Evolutionary conservation across 2,797 vertebrate species (phyloP), one percentile per base, ranked within the genome.

Genomic region (Morelia viridis): DNA sequence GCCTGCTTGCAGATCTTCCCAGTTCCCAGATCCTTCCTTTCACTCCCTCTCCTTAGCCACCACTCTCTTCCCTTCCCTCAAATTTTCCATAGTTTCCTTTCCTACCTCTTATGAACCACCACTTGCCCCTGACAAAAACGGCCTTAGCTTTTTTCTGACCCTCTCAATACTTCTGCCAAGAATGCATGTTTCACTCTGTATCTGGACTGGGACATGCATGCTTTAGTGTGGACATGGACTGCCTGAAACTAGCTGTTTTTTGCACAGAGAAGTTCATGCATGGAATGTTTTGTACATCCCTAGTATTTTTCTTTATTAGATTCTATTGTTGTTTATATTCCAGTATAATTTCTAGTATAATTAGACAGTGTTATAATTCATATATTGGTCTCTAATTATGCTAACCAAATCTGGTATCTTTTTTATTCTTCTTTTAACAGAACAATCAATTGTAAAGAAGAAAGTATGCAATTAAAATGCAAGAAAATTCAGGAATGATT

Each of bases 371-470:
- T 53, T 53, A 53, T 53, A 53, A 53, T 17, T 60, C 5, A 60
- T 60, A 94, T 96, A 95, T 96, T 93, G 93, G 95, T 94, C 89
- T 96, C 93, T 97, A 97, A 97, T 97, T 97, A 95, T 94, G 95
- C 90, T 53, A 68, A 86, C 31, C 7, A 93, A 85, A 93, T 91
- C 93, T 95, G 91, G 94, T 96, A 94, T 93, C 93, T 95, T 91
- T 96, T 94, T 96, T 92, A 92, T 92, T 96, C 96, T 96, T 96
- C 95, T 95, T 96, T 97, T 97, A 97, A 96, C 94, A 95, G 89
- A 76, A 93, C 92, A 96, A 96, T 97, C 95, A 96, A 96, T 97
- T 97, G 96, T 96, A 96, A 93, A 95, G 95, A 96, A 96, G 95
- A 96, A 97, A 97, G 93, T 96, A 94, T 96, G 92, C 96, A 96